These are phyloP conservation scores for Coracopsis vasa DNA, from an alignment of 2,113 vertebrate species.

Conservation along the genomic window DNA sequence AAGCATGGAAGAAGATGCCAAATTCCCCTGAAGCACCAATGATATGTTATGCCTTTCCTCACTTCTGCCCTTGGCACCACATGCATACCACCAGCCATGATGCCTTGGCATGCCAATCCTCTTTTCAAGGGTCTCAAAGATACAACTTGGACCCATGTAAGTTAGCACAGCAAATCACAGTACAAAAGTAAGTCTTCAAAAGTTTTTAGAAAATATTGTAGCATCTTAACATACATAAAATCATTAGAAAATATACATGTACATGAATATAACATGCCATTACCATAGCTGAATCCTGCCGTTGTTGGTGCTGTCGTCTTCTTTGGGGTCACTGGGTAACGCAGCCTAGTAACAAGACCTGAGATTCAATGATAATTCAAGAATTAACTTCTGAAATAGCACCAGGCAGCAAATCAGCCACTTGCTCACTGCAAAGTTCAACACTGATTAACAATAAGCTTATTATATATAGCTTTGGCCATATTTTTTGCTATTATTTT, in stretches of 20 bases:
- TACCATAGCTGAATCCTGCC: conserved; percentile 94
- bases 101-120: background rate
- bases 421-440: background rate
- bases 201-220: background rate
- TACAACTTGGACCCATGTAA: accelerated
- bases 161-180: background rate
- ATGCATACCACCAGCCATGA: accelerated
- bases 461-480: background rate
- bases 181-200: background rate
- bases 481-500: background rate
- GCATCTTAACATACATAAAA: background rate
- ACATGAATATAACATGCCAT: background rate
- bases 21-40: background rate
- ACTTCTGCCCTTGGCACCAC: background rate
- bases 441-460: background rate
- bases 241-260: background rate
- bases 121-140: background rate
- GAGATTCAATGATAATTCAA: background rate
- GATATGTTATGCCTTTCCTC: background rate
- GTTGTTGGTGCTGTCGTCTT: conserved; percentile 84
- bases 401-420: background rate
- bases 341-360: conserved; percentile 90
- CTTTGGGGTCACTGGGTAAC: conserved; percentile 86
- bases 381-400: background rate
- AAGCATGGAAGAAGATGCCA: background rate